Percentiles rank a stretch among this genome's conserved stretches.
Evolutionary conservation across 2,888 invertebrate species (phyloP).

Genomic region (Diploptera punctata): DNA sequence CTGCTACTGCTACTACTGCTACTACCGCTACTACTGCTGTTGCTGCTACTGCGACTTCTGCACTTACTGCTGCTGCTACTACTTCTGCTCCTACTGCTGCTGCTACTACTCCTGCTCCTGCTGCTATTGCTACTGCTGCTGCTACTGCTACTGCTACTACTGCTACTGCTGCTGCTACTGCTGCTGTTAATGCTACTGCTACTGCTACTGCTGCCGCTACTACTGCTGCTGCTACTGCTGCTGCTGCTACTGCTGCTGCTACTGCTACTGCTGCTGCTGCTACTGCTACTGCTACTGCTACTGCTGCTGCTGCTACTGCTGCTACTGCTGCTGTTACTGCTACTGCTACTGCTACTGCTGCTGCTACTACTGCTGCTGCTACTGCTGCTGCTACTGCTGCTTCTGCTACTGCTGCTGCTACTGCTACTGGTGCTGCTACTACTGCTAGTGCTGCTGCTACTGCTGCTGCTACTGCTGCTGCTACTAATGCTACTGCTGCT

Average conservation of each 20-base stretch:
- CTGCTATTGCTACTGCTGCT: not conserved
- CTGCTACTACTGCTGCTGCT: no score
- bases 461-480: no score
- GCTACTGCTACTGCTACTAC: not conserved
- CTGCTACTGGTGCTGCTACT: no score
- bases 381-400: no score
- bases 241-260: not conserved
- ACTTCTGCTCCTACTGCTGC: not conserved
- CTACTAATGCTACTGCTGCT: no score
- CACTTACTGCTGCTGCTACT: not conserved
- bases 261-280: conserved; percentile 5
- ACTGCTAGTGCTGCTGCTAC: no score
- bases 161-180: not conserved
- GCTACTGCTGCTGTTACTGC: not conserved
- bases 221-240: not conserved
- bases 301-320: not conserved
- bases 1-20: not conserved
- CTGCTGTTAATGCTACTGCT: not conserved
- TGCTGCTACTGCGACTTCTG: not conserved
- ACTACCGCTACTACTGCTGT: not conserved
- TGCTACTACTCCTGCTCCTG: not conserved
- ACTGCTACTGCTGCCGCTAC: not conserved
- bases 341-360: no score
- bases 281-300: not conserved
- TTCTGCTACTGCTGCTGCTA: no score